phyloP scores from a whole-genome alignment of 1,140 invertebrate genomes.

The Rhagoletis zephyria region DNA sequence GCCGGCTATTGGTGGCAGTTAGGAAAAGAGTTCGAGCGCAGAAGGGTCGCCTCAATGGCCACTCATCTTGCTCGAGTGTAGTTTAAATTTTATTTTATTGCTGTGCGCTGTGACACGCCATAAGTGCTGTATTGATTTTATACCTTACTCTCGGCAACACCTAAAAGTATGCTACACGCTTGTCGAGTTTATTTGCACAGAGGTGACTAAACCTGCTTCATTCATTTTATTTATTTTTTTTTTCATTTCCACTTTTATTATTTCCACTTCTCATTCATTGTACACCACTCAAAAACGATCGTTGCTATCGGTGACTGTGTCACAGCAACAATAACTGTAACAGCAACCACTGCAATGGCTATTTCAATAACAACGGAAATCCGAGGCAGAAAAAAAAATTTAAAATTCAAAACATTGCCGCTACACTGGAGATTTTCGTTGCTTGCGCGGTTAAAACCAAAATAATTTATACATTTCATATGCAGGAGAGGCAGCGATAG shows the following conservation, averaged over 20 bases:
- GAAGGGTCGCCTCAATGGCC: not conserved
- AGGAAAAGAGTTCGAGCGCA: not conserved
- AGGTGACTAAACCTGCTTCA: conserved; percentile 13
- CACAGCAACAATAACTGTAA: not conserved
- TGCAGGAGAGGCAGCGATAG: not conserved
- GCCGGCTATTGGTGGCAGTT: not conserved
- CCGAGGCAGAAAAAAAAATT: not conserved
- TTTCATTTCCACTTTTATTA: not conserved
- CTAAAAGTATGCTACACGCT: not conserved
- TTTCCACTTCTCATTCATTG: not conserved
- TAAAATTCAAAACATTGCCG: conserved; percentile 48
- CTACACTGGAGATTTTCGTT: conserved; percentile 14
- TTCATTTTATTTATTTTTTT: not conserved
- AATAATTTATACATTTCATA: not conserved
- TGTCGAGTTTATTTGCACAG: not conserved
- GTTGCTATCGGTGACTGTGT: not conserved
- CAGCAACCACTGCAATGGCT: not conserved
- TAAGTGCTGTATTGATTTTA: conserved; percentile 39
- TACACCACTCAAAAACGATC: not conserved
- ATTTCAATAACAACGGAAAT: conserved; percentile 18
- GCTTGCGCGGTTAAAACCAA: not conserved
- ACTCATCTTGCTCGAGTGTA: conserved; percentile 38
- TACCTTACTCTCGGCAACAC: not conserved
- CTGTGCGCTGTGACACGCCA: not conserved
- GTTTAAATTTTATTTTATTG: conserved; percentile 34